A percentile compares a stretch with the other conserved stretches of the same genome.
phyloP scores from a whole-genome alignment of 2,797 vertebrate species.

The Takifugu ocellatus region DNA sequence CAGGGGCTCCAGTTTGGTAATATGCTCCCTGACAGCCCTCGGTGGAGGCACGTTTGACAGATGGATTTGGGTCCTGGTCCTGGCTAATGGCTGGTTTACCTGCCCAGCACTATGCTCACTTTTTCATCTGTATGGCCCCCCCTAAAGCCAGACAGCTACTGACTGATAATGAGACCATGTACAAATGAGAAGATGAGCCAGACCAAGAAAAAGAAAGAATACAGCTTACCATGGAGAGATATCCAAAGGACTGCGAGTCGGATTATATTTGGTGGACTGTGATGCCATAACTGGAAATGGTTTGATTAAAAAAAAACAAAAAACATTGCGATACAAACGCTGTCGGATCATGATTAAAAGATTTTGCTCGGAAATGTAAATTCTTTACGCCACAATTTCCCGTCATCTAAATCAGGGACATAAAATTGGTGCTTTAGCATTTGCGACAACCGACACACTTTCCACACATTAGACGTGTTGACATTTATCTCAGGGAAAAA shows the following conservation, averaged over 20 bases:
- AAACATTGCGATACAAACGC: conserved; percentile 18
- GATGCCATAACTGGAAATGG: conserved; percentile 38
- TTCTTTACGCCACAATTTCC: conserved; percentile 28
- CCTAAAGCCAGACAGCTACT: conserved; percentile 64
- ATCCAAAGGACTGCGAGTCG: conserved; percentile 1
- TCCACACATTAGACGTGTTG: conserved; percentile 50
- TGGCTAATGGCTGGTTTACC: conserved; percentile 80
- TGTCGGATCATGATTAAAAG: conserved; percentile 27
- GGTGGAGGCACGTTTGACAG: conserved; percentile 74
- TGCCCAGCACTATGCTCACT: conserved; percentile 72
- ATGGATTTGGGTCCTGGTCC: conserved; percentile 72
- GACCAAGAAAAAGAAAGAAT: conserved; percentile 39
- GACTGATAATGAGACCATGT: conserved; percentile 74
- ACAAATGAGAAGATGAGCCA: conserved; percentile 63
- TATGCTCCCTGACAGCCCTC: conserved; percentile 66
- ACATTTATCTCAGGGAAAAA: conserved; percentile 48
- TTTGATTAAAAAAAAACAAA: not conserved
- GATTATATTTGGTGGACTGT: conserved; percentile 29
- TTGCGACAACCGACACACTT: conserved; percentile 26
- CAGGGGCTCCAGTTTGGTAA: conserved; percentile 71
- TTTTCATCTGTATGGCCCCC: conserved; percentile 69
- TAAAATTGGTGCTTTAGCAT: conserved; percentile 36
- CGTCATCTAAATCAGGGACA: conserved; percentile 36
- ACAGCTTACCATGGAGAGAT: conserved; percentile 17
- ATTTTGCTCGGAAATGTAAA: conserved; percentile 25